Evolutionary conservation across 2,113 vertebrate species (phyloP).

Genomic region (Solenodon paradoxus): DNA sequence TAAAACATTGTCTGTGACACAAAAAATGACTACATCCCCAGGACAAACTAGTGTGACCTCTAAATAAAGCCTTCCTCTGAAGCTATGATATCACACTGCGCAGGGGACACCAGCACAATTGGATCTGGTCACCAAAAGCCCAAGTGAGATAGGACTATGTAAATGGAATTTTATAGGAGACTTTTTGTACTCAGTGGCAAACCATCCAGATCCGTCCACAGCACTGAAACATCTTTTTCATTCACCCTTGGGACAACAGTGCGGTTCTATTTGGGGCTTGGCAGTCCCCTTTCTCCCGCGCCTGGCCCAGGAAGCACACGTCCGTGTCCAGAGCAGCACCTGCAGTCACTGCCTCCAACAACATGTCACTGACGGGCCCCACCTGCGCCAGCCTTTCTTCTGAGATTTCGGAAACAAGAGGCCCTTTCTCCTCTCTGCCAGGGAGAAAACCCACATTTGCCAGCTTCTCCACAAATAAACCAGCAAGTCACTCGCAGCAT

Average conservation of each 20-base stretch:
- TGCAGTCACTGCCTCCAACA: constrained; percentile 80
- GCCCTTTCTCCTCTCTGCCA: constrained; percentile 83
- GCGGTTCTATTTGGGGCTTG: constrained; percentile 79
- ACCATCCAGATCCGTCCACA: constrained; percentile 85
- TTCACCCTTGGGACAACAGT: constrained; percentile 85
- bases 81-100: constrained; percentile 89
- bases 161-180: constrained; percentile 86
- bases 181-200: constrained; percentile 87
- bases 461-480: constrained; percentile 75
- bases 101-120: constrained; percentile 89
- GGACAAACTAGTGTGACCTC: constrained; percentile 88
- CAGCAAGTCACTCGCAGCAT: constrained; percentile 72
- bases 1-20: constrained; percentile 90
- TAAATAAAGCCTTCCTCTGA: constrained; percentile 90
- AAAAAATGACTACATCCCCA: constrained; percentile 90
- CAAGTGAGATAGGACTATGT: constrained; percentile 89
- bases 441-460: constrained; percentile 74
- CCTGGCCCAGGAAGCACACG: constrained; percentile 83
- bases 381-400: constrained; percentile 81
- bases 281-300: constrained; percentile 76
- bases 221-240: constrained; percentile 89
- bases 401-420: constrained; percentile 71
- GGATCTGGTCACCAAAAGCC: constrained; percentile 88
- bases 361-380: constrained; percentile 75
- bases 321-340: constrained; percentile 80